These are phyloP conservation scores for Marmota monax DNA, from an alignment of 2,113 vertebrate species.

Conservation along the genomic window DNA sequence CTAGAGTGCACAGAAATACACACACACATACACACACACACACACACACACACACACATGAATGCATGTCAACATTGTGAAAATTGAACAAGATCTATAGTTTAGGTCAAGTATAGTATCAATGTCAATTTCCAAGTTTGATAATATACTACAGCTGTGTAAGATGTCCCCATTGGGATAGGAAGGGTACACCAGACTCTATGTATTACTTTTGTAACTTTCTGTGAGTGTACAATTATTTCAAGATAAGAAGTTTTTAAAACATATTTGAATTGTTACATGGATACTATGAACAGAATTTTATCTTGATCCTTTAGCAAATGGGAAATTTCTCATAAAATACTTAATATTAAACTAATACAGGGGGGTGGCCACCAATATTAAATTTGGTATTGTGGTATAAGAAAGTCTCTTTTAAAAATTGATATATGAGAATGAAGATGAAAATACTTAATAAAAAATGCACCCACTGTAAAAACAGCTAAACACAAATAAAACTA, in stretches of 20 bases:
- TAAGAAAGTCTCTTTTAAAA: constrained; percentile 50
- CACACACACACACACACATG: no score
- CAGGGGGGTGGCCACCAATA: not conserved
- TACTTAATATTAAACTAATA: constrained; percentile 23
- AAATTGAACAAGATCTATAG: constrained; percentile 5
- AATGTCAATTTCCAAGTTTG: not conserved
- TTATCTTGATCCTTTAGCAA: constrained; percentile 55
- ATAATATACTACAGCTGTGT: not conserved
- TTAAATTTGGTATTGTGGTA: constrained; percentile 6
- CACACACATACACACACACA: no score
- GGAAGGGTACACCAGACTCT: not conserved
- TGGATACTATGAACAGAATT: not conserved
- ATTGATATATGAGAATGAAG: not conserved
- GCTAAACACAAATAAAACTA: constrained; percentile 58
- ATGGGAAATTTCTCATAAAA: constrained; percentile 42
- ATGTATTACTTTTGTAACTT: not conserved
- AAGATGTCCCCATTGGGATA: not conserved
- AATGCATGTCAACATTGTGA: not conserved
- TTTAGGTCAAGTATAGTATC: not conserved
- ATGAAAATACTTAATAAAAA: constrained; percentile 46
- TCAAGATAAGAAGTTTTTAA: not conserved
- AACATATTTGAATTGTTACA: constrained; percentile 11
- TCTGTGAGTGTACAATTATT: not conserved
- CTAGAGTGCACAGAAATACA: not conserved
- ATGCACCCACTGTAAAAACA: not conserved